These are phyloP conservation scores for Athalia circularis DNA, from an alignment of 2,888 invertebrate species.

Conservation along the genomic window DNA sequence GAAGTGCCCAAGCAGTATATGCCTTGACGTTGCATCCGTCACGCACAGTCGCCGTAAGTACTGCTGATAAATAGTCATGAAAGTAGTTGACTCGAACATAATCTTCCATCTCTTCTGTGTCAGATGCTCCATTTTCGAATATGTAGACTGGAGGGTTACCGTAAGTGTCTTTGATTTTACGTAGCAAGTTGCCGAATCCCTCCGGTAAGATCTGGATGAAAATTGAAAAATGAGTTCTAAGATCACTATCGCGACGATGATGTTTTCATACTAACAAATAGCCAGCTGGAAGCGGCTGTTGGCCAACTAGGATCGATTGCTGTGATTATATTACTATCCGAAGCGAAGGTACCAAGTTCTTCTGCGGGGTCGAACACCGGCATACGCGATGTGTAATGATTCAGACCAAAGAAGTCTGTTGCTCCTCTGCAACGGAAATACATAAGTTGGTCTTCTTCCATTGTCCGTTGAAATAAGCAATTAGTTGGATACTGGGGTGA, in stretches of 20 bases:
- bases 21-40: slow-evolving; percentile 75
- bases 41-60: slow-evolving; percentile 73
- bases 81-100: slow-evolving; percentile 67
- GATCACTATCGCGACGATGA: background rate
- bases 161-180: slow-evolving; percentile 74
- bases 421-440: slow-evolving; percentile 73
- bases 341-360: slow-evolving; percentile 61
- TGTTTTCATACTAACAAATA: slow-evolving; percentile 71
- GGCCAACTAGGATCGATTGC: slow-evolving; percentile 76
- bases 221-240: slow-evolving; percentile 52
- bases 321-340: slow-evolving; percentile 56
- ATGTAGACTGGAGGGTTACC: slow-evolving; percentile 77
- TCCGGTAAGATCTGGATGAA: slow-evolving; percentile 76
- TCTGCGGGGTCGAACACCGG: slow-evolving; percentile 62
- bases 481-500: too few species aligned
- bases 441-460: background rate
- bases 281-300: slow-evolving; percentile 75
- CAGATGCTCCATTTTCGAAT: slow-evolving; percentile 78
- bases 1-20: slow-evolving; percentile 79
- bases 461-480: background rate
- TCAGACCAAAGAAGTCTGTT: slow-evolving; percentile 84
- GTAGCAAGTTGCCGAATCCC: slow-evolving; percentile 78
- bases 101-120: slow-evolving; percentile 74
- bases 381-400: slow-evolving; percentile 82
- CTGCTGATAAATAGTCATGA: slow-evolving; percentile 73